Conservation (phyloP, 1,140 invertebrate genomes). For the Limonius californicus region DNA sequence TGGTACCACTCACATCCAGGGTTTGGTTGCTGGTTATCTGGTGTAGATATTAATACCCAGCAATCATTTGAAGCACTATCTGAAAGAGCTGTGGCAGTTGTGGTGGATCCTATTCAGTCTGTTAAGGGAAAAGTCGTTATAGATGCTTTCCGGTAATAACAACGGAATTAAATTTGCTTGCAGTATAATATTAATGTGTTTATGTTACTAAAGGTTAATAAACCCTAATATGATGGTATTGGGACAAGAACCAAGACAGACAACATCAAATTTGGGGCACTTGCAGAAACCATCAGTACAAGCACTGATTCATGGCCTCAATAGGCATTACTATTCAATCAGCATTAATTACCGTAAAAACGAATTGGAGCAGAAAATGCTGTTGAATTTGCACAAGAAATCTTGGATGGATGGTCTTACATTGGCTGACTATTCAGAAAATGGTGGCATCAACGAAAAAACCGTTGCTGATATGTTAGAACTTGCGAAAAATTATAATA, state of each 20-base stretch:
- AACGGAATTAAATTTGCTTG: background rate
- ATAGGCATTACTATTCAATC: conserved; percentile 99
- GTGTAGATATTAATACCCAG: conserved; percentile 99
- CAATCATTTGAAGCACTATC: conserved; percentile 99
- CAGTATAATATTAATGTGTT: background rate
- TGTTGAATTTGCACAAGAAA: conserved; percentile 98
- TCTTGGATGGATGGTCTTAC: conserved; percentile 99
- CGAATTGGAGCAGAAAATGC: conserved; percentile 98
- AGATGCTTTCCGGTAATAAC: conserved; percentile 74
- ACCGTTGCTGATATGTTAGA: conserved; percentile 96
- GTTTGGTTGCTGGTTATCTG: conserved; percentile 99
- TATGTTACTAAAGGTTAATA: conserved; percentile 79
- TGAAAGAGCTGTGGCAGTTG: conserved; percentile 97
- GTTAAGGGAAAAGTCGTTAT: conserved; percentile 98
- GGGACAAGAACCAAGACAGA: conserved; percentile 97
- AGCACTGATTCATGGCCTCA: conserved; percentile 97
- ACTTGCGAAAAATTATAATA: conserved; percentile 97
- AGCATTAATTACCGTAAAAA: conserved; percentile 99
- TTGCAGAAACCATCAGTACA: conserved; percentile 99
- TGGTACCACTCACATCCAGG: conserved; percentile 99
- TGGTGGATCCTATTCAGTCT: conserved; percentile 99
- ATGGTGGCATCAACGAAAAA: conserved; percentile 86
- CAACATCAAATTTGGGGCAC: conserved; percentile 98
- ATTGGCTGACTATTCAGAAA: conserved; percentile 90
- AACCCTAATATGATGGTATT: conserved; percentile 99